These are phyloP conservation scores for Synanthedon tipuliformis DNA, from an alignment of 2,888 invertebrate genomes.

Conservation along the genomic window DNA sequence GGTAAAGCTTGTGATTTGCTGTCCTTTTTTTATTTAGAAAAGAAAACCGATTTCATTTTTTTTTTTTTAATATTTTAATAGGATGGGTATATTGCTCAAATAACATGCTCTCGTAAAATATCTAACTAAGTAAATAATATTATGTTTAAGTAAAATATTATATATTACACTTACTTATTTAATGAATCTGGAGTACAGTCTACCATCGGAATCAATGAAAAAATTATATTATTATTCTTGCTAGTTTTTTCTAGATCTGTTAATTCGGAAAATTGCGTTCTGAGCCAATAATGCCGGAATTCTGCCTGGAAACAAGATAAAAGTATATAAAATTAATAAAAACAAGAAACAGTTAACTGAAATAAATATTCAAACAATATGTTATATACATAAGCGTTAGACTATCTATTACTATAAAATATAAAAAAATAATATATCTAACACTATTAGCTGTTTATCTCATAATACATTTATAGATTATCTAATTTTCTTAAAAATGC, in stretches of 20 bases:
- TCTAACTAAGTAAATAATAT: no score
- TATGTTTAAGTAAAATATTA: no score
- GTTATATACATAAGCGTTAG: background rate
- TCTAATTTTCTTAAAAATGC: no score
- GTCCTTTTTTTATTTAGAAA: no score
- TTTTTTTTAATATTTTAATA: no score
- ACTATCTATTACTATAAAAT: background rate
- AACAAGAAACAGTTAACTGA: background rate
- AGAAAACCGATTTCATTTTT: no score
- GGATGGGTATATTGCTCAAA: no score
- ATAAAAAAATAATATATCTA: no score
- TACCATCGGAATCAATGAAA: conserved; percentile 60
- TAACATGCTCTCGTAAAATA: no score
- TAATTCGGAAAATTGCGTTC: conserved; percentile 78
- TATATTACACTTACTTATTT: conserved; percentile 26
- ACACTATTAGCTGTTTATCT: no score
- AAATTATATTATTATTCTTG: conserved; percentile 46
- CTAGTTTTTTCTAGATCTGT: conserved; percentile 40
- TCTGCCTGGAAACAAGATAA: conserved; percentile 70
- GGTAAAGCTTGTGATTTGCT: no score
- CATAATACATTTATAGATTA: no score
- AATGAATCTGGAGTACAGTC: conserved; percentile 58
- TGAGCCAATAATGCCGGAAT: conserved; percentile 87
- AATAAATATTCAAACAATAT: background rate
- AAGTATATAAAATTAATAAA: background rate